phyloP scores from a whole-genome alignment of 2,797 vertebrate species.

The Alfaro cultratus region DNA sequence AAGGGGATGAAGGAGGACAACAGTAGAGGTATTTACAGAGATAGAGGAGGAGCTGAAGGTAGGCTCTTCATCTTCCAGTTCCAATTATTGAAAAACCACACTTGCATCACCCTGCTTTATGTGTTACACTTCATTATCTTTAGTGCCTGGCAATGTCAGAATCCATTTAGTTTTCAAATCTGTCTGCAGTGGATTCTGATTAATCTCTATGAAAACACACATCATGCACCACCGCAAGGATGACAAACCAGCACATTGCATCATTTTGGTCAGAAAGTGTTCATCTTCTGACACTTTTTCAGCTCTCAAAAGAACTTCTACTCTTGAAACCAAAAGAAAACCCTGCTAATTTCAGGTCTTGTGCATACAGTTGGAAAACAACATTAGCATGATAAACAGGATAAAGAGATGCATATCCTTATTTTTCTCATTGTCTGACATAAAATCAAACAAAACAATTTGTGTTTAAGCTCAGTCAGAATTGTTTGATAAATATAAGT shows the following conservation, averaged over 20 bases:
- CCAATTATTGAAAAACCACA: conserved; percentile 61
- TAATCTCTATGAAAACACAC: conserved; percentile 34
- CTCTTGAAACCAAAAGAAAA: not conserved
- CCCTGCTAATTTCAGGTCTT: not conserved
- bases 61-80: conserved; percentile 56
- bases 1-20: conserved; percentile 15
- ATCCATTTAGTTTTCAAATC: conserved; percentile 45
- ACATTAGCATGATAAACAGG: not conserved
- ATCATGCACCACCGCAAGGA: conserved; percentile 30
- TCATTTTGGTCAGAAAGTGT: conserved; percentile 1
- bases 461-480: not conserved
- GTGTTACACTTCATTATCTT: conserved; percentile 62
- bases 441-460: not conserved
- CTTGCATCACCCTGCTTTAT: conserved; percentile 55
- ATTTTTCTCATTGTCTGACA: not conserved
- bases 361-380: not conserved
- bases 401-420: not conserved
- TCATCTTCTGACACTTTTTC: not conserved
- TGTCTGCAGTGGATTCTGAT: conserved; percentile 29
- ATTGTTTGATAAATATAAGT: not conserved
- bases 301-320: not conserved
- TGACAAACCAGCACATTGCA: conserved; percentile 21
- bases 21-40: conserved; percentile 25
- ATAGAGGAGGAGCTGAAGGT: conserved; percentile 53
- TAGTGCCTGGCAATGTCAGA: conserved; percentile 34